These are phyloP conservation scores for Catalaphyllia jardinei DNA, from an alignment of 64 coral and sea anemone species.

Conservation along the genomic window DNA sequence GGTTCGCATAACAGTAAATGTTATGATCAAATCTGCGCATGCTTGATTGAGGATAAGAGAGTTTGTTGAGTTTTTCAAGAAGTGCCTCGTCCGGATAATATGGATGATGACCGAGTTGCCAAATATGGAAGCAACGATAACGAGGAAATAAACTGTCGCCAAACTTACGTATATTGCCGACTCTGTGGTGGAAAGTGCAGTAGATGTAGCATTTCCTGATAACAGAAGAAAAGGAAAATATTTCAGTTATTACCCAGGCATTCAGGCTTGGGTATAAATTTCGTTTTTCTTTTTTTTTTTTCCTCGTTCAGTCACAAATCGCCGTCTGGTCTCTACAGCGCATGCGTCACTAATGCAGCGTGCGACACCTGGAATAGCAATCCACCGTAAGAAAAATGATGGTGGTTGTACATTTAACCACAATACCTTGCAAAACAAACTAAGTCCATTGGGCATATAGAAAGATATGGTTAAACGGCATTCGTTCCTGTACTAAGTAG, in stretches of 20 bases:
- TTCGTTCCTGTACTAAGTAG: too few relatives aligned
- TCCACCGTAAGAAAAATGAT: too few relatives aligned
- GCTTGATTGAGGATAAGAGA: conserved; percentile 4
- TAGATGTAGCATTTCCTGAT: neutral
- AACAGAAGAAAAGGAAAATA: neutral
- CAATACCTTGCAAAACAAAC: too few relatives aligned
- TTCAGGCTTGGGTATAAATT: too few relatives aligned
- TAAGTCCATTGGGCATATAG: too few relatives aligned
- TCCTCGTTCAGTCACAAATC: too few relatives aligned
- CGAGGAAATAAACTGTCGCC: neutral
- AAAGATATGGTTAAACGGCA: too few relatives aligned
- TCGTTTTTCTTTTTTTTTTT: too few relatives aligned
- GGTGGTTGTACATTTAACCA: too few relatives aligned
- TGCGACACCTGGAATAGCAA: too few relatives aligned
- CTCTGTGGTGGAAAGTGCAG: neutral
- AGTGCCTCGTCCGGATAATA: conserved; percentile 9
- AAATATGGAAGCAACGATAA: neutral
- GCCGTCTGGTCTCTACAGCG: too few relatives aligned
- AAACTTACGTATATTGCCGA: neutral
- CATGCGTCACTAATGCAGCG: too few relatives aligned
- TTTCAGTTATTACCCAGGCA: neutral
- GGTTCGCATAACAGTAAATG: neutral
- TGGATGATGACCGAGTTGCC: conserved; percentile 1
- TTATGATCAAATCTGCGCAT: conserved; percentile 20
- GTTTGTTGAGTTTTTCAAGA: neutral